These are phyloP conservation scores for Cephus nigrinus DNA, from an alignment of 2,888 invertebrate species.

Conservation along the genomic window DNA sequence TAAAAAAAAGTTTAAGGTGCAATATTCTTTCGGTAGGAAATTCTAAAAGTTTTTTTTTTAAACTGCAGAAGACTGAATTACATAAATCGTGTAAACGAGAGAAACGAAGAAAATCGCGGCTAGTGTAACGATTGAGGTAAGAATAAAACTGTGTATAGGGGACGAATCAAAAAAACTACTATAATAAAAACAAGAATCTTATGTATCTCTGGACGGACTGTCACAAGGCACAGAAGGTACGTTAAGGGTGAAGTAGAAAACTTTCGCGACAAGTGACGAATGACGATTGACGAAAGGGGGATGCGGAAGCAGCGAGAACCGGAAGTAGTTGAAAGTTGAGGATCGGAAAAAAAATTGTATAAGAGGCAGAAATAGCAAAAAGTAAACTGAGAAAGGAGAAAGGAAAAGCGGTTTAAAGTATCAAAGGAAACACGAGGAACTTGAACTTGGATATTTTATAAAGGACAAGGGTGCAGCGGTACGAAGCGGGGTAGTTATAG, in stretches of 20 bases:
- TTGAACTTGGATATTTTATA: conserved; percentile 16
- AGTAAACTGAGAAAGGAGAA: neutral
- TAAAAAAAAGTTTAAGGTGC: neutral
- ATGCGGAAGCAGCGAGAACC: neutral
- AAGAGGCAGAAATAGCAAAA: neutral
- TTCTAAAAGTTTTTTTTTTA: neutral
- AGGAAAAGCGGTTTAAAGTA: neutral
- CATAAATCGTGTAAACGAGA: too few species aligned
- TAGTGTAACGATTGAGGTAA: too few species aligned
- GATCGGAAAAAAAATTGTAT: neutral
- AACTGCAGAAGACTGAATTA: neutral
- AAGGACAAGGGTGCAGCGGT: conserved; percentile 6
- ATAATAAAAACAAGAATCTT: neutral
- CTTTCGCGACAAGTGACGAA: neutral
- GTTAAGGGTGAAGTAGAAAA: neutral
- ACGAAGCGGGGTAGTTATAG: neutral
- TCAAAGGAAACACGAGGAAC: conserved; percentile 18
- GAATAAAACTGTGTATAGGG: neutral
- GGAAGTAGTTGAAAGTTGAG: neutral
- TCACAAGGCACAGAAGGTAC: neutral
- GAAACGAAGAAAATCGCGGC: too few species aligned
- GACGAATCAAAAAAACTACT: neutral
- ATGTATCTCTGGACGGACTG: neutral
- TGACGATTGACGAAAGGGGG: neutral
- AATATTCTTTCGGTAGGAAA: neutral